Evolutionary conservation across 2,113 vertebrate genomes (phyloP).

Genomic region (Lanius collurio): DNA sequence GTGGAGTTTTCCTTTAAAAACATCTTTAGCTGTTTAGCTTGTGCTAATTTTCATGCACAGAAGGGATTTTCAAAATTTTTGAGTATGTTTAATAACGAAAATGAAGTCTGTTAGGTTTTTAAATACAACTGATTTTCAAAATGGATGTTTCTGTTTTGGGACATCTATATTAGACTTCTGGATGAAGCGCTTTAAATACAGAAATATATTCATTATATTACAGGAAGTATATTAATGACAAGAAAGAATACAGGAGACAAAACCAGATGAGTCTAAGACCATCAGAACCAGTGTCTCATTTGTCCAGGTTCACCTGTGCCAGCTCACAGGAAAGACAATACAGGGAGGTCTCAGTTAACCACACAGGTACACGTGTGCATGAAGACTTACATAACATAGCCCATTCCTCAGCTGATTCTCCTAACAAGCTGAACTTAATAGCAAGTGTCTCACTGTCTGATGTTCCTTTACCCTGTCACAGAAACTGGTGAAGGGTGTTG

Average conservation of each 20-base stretch:
- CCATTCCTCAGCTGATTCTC: not conserved
- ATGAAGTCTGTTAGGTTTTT: not conserved
- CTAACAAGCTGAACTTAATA: not conserved
- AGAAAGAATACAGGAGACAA: not conserved
- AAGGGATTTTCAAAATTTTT: not conserved
- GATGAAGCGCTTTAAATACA: not conserved
- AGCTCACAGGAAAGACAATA: not conserved
- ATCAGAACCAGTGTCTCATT: not conserved
- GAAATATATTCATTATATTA: not conserved
- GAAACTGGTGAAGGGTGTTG: not conserved
- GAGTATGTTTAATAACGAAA: not conserved
- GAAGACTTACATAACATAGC: not conserved
- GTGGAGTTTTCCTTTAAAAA: not conserved
- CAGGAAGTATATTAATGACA: not conserved
- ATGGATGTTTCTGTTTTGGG: not conserved
- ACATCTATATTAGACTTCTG: not conserved
- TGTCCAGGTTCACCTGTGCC: not conserved
- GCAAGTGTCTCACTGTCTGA: fast-evolving
- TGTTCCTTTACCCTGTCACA: not conserved
- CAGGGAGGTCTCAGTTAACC: not conserved
- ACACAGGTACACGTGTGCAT: fast-evolving
- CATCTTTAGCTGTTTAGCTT: not conserved
- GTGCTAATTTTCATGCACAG: not conserved
- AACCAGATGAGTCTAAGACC: not conserved
- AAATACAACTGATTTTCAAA: not conserved